Evolutionary conservation across 2,113 vertebrate genomes (phyloP).

Genomic region (Trogon melanurus): DNA sequence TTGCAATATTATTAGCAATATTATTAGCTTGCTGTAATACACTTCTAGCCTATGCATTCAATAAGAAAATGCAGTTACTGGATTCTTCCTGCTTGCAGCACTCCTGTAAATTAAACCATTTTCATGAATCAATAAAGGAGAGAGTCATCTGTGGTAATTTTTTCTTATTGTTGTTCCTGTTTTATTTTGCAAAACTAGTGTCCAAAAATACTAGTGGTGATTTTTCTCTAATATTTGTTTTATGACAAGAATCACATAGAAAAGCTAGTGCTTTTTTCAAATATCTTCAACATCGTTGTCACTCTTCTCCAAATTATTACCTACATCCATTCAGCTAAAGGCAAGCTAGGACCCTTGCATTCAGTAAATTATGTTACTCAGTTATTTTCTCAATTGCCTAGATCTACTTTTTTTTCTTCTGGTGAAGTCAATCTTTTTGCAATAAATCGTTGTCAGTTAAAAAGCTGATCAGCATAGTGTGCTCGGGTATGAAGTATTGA

Average conservation of each 20-base stretch:
- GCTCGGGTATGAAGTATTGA: background rate
- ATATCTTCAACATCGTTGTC: background rate
- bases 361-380: background rate
- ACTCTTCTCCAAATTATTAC: background rate
- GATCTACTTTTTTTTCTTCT: background rate
- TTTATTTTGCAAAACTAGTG: background rate
- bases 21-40: background rate
- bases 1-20: background rate
- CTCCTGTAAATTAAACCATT: background rate
- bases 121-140: background rate
- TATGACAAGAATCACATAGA: background rate
- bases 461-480: background rate
- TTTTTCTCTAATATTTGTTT: background rate
- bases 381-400: background rate
- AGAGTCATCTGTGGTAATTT: background rate
- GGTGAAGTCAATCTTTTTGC: background rate
- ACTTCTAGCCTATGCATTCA: background rate
- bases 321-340: background rate
- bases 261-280: background rate
- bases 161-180: background rate
- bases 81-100: background rate
- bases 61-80: background rate
- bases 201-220: background rate
- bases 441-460: background rate
- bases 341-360: background rate